Percentiles rank a stretch among this genome's conserved stretches.
Conservation (phyloP, 37 sponge, comb jelly and placozoan genomes). For the Cliona cf. orientalis region DNA sequence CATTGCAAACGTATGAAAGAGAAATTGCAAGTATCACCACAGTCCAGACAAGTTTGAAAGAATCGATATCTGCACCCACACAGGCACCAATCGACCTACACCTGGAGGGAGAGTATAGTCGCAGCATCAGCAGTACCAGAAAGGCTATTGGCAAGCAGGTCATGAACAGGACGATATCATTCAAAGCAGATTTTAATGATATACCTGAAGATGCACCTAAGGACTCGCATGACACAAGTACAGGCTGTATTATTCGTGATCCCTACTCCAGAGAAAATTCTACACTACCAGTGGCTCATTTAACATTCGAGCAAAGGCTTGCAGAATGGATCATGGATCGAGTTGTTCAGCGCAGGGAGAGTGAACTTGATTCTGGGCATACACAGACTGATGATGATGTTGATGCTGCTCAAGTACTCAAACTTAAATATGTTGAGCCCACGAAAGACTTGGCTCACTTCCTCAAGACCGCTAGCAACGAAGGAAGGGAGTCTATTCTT, state of each 20-base stretch:
- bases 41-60: conserved; percentile 27
- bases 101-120: conserved; percentile 40
- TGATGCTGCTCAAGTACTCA: background rate
- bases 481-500: background rate
- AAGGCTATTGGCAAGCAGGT: conserved; percentile 45
- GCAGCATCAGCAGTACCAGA: conserved; percentile 24
- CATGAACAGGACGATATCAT: conserved; percentile 53
- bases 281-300: no score
- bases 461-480: background rate
- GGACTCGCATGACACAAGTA: no score
- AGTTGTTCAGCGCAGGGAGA: background rate
- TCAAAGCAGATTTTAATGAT: conserved; percentile 46
- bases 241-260: no score
- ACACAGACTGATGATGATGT: background rate
- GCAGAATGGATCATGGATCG: conserved; percentile 51
- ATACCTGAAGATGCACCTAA: background rate
- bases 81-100: conserved; percentile 41
- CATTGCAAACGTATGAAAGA: conserved; percentile 56
- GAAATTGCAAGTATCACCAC: conserved; percentile 35
- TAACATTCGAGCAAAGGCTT: conserved; percentile 53
- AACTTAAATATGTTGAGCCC: no score
- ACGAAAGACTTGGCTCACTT: background rate
- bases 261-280: no score
- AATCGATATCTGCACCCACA: conserved; percentile 30
- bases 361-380: background rate